Evolutionary conservation across 1,140 invertebrate species (phyloP), one percentile per base, ranked within the genome.

Genomic region (Ptiloglossa arizonensis): DNA sequence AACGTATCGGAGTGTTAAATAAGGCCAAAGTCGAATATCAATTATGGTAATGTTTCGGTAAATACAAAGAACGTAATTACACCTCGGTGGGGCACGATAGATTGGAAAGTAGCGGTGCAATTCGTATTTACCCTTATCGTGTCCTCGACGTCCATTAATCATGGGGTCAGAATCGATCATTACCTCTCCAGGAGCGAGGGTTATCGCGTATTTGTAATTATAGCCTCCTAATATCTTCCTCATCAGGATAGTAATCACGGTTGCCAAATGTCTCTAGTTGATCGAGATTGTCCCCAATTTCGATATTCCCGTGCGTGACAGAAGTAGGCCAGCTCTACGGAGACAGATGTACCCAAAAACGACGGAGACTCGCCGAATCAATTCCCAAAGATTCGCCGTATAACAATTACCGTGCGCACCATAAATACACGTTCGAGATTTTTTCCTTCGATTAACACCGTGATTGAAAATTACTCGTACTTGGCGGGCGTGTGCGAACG

Each of bases 181-280:
- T 63, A 70, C 68, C 69, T 46, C 70, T 66, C 60, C 60, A 41
- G 54, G 62, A 52, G 73, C 44, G 69, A 70, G 76, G 81, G 75
- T 82, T 83, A 83, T 83, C 81, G 56, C 67, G 80, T 44, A 64
- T 82, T 72, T 67, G 75, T 83, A 83, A 83, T 83, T 83, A 83
- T 72, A 72, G 62, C 64, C 68, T 83, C 82, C 82, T 83, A 83
- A 83, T 83, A 83, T 83, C 82, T 83, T 83, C 76, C 81, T 82
- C 76, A 72, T 83, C 72, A 56, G 59, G 66, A 68, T 78, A 73
- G 81, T 83, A 83, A 83, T 83, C 82, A 83, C 52, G 63, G 41
- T 77, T 27, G 48, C 73, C 70, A 48, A 62, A 79, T 72, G 67
- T 79, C 69, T 63, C 46, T 52, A 24, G 67, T 71, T 71, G 67